Conservation (phyloP, 2,797 vertebrate species). For the Sylvia borin region DNA sequence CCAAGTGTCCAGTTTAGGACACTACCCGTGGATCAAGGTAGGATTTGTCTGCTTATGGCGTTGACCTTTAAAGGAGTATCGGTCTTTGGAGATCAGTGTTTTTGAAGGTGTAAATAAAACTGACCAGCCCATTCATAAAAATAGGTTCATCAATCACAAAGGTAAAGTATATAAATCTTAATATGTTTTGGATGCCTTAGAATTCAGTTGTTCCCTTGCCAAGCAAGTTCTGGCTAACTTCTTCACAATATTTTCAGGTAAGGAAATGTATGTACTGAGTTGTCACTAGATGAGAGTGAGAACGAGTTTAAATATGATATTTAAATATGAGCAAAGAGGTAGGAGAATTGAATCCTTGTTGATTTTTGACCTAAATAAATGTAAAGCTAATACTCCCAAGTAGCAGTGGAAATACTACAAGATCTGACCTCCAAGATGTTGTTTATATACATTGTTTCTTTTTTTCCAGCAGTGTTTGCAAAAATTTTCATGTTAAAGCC, state of each 20-base stretch:
- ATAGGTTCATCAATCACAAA: conserved; percentile 77
- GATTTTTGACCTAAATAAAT: not conserved
- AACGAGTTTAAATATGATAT: conserved; percentile 41
- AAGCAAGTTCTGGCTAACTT: conserved; percentile 74
- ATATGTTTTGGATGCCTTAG: conserved; percentile 75
- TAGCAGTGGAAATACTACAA: conserved; percentile 17
- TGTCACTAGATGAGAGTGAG: conserved; percentile 33
- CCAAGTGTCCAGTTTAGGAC: conserved; percentile 99
- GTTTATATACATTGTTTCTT: conserved; percentile 93
- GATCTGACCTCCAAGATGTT: conserved; percentile 62
- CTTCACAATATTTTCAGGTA: conserved; percentile 76
- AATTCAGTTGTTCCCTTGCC: conserved; percentile 71
- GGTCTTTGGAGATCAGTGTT: conserved; percentile 78
- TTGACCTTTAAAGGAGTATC: conserved; percentile 81
- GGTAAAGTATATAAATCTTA: conserved; percentile 82
- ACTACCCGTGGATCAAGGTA: conserved; percentile 99
- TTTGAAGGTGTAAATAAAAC: conserved; percentile 79
- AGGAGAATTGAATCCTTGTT: conserved; percentile 47
- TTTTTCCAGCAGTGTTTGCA: conserved; percentile 99
- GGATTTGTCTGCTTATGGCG: conserved; percentile 89
- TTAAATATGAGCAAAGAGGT: conserved; percentile 66
- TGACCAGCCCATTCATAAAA: conserved; percentile 75
- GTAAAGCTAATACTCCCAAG: not conserved
- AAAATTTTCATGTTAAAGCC: conserved; percentile 99
- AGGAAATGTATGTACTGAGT: conserved; percentile 56